A percentile compares a stretch with the other conserved stretches of the same genome.
Conservation (phyloP, 2,113 vertebrate genomes). For the Sinosuthora webbiana region DNA sequence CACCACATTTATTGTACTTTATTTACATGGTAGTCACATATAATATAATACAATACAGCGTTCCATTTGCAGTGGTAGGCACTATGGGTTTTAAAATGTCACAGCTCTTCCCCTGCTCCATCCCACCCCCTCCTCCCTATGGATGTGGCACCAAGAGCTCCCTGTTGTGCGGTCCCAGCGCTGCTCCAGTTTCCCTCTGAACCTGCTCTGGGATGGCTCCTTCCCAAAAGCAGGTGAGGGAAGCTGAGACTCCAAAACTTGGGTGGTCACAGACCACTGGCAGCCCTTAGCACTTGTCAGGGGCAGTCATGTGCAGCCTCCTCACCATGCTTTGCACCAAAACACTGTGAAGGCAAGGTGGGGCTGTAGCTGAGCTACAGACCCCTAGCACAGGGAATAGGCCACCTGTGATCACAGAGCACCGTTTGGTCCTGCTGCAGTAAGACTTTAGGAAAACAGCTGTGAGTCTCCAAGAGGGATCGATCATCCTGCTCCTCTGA, state of each 20-base stretch:
- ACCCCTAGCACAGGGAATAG: not conserved
- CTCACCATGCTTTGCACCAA: not conserved
- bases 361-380: not conserved
- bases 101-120: slow-evolving; percentile 19
- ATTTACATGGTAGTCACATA: not conserved
- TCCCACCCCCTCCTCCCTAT: not conserved
- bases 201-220: not conserved
- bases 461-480: not conserved
- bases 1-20: slow-evolving; percentile 44
- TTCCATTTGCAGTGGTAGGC: slow-evolving; percentile 39
- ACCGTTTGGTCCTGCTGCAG: not conserved
- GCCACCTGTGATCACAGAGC: not conserved
- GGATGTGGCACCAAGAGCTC: not conserved
- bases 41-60: slow-evolving; percentile 10
- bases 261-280: not conserved
- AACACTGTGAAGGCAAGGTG: not conserved
- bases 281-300: not conserved
- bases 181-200: not conserved
- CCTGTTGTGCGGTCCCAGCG: not conserved
- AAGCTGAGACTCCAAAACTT: not conserved
- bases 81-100: slow-evolving; percentile 24
- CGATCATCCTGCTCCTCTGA: not conserved
- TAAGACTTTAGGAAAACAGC: not conserved
- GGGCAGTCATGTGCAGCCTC: not conserved
- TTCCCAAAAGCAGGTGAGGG: not conserved